phyloP scores from a whole-genome alignment of 2,797 vertebrate species.

The Cyprinella venusta region DNA sequence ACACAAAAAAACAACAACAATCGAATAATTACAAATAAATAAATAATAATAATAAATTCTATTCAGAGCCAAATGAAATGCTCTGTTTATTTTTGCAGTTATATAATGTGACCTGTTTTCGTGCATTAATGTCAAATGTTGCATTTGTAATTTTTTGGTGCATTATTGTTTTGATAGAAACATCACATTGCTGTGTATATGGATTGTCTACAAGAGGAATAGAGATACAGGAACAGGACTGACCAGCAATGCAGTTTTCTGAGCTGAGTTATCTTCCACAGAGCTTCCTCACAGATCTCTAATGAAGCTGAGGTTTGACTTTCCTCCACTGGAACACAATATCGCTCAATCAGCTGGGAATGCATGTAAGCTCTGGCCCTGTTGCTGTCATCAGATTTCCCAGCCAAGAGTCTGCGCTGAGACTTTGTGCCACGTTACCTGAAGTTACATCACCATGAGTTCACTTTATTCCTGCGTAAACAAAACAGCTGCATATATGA shows the following conservation, averaged over 20 bases:
- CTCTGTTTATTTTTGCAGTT: too few relatives aligned
- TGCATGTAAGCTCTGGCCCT: not conserved
- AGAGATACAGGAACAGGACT: not conserved
- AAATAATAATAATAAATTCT: not conserved
- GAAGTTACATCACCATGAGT: not conserved
- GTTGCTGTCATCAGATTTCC: conserved; percentile 15
- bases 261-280: not conserved
- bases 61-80: too few relatives aligned
- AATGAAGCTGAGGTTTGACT: conserved; percentile 25
- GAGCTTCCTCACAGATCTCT: not conserved
- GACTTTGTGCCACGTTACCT: not conserved
- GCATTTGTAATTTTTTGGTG: not conserved
- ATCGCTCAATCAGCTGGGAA: not conserved
- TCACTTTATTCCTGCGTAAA: not conserved
- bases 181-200: not conserved
- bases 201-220: not conserved
- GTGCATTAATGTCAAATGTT: too few relatives aligned
- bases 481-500: not conserved
- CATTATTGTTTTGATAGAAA: not conserved
- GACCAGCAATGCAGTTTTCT: not conserved
- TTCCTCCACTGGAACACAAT: conserved; percentile 3
- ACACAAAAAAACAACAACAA: not conserved
- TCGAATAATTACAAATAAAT: not conserved
- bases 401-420: not conserved
- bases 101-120: not conserved